phyloP scores from a whole-genome alignment of 2,113 vertebrate species.

The Hipposideros armiger region DNA sequence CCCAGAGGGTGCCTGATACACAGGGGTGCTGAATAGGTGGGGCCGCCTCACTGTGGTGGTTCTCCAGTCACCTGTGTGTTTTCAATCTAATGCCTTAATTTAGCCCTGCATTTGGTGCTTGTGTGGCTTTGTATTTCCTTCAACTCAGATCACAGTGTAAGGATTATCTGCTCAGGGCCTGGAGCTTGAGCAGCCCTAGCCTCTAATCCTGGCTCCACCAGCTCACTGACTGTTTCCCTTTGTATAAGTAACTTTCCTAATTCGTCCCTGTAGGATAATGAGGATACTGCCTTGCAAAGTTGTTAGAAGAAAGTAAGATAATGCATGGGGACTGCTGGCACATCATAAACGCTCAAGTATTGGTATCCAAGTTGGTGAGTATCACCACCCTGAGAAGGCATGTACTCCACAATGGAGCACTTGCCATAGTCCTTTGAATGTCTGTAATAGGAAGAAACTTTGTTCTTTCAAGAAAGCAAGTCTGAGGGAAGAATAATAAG shows the following conservation, averaged over 20 bases:
- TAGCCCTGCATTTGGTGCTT: background rate
- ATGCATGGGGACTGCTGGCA: background rate
- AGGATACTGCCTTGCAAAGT: background rate
- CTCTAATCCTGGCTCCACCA: background rate
- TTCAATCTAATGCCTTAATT: background rate
- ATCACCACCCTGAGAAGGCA: background rate
- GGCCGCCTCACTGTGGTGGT: background rate
- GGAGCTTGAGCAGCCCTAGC: background rate
- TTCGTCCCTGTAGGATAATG: background rate
- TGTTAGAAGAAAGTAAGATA: background rate
- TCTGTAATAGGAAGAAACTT: background rate
- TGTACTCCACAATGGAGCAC: background rate
- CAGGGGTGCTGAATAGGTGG: background rate
- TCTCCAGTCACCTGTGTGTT: background rate
- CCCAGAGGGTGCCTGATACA: background rate
- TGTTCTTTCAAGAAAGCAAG: background rate
- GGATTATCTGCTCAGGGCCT: background rate
- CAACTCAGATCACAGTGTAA: background rate
- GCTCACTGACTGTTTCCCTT: background rate
- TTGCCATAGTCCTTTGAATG: background rate
- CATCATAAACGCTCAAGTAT: background rate
- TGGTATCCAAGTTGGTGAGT: background rate
- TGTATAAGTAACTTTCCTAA: background rate
- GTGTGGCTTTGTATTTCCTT: background rate
- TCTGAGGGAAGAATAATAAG: background rate